Base-by-base conservation (phyloP, 1,140 invertebrate genomes). In the Dendroctonus valens region DNA sequence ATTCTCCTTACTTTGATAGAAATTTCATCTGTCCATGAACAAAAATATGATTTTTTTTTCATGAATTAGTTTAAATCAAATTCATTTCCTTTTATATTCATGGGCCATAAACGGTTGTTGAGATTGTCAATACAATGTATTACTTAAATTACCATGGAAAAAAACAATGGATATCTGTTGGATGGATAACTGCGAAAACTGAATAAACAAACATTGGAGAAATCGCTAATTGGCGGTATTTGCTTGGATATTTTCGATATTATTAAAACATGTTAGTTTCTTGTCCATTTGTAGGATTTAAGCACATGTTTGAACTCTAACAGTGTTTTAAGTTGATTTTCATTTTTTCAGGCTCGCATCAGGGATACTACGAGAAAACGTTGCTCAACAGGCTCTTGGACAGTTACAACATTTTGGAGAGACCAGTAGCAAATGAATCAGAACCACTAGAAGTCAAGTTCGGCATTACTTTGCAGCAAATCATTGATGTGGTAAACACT, bases 401-500 rank as follows among this genome's bases (percentile, higher is more conserved):
- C 78, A 91, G 92, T 73, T 99, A 99, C 84, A 97, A 98, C 81
- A 90, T 91, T 64, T 85, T 97, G 74, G 95, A 99, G 82, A 84
- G 97, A 79, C 97, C 97, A 14, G 95, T 98, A 15, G 89, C 89
- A 70, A 97, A 97, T 79, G 95, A 98, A 84, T 93, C 92, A 61
- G 89, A 96, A 74, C 89, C 96, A 9, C 84, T 99, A 46, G 87
- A 94, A 80, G 94, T 99, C 61, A 93, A 88, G 75, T 96, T 99
- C 78, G 95, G 96, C 70, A 87, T 99, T 73, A 96, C 94, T 57
- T 82, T 99, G 67, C 96, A 98, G 81, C 97, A 99, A 83, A 97
- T 99, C 75, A 98, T 99, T 77, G 96, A 99, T 81, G 96, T 99
- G 89, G 97, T 98, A 84, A 91, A 91, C 86, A 40, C 8, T 46